These are phyloP conservation scores for Seriola quinqueradiata DNA, from an alignment of 2,113 vertebrate genomes.

Conservation along the genomic window DNA sequence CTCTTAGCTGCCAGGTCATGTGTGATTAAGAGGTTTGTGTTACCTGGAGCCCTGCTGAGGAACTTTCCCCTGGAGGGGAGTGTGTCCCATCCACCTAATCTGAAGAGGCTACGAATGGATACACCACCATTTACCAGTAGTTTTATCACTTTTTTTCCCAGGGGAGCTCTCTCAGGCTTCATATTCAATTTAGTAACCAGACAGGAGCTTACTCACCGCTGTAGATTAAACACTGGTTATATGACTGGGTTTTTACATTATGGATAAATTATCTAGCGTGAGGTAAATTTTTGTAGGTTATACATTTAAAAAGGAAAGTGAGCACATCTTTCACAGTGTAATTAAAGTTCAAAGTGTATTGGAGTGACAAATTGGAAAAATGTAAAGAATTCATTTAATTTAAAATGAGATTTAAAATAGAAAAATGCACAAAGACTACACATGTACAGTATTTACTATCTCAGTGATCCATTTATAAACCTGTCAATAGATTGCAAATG, in stretches of 20 bases:
- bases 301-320: neutral
- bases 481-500: conserved; percentile 80
- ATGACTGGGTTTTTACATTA: conserved; percentile 32
- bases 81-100: conserved; percentile 85
- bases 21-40: conserved; percentile 89
- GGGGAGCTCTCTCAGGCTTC: conserved; percentile 59
- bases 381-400: neutral
- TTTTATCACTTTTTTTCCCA: conserved; percentile 72
- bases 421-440: conserved; percentile 21
- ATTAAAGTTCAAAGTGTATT: neutral
- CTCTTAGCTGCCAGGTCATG: conserved; percentile 87
- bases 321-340: neutral
- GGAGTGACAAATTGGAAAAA: neutral
- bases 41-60: conserved; percentile 90
- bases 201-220: conserved; percentile 40
- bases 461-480: conserved; percentile 52
- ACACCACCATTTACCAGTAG: conserved; percentile 67
- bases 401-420: neutral
- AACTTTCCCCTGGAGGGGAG: conserved; percentile 84
- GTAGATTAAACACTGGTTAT: conserved; percentile 46
- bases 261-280: conserved; percentile 27
- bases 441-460: conserved; percentile 42
- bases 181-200: conserved; percentile 72
- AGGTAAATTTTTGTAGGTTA: conserved; percentile 5
- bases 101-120: conserved; percentile 81